Base-by-base conservation (phyloP, 2,888 invertebrate genomes). In the Phaonia tiefii region DNA sequence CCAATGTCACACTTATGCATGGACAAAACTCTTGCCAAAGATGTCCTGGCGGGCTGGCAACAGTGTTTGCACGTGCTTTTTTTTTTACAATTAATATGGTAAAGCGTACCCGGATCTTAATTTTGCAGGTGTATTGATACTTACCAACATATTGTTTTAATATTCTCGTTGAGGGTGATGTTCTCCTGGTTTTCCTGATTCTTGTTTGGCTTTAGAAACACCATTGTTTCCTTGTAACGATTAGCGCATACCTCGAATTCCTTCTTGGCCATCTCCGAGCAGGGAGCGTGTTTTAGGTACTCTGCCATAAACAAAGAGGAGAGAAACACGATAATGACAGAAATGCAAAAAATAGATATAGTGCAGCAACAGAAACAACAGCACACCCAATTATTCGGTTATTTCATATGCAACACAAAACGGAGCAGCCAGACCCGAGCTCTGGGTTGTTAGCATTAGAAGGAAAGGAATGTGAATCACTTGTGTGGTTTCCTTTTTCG, bases 171-270 rank as follows among this genome's bases (percentile, higher is more conserved):
- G 0, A 89, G 75, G 1, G 90, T 90, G 56, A 87, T 87, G 60
- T 90, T 90, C 80, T 89, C 89, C 71, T 87, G 87, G 46, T 82
- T 88, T 81, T 89, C 89, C 72, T 88, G 88, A 39, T 87, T 88
- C 74, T 86, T 88, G 60, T 87, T 88, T 26, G 89, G 89, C 82
- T 92, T 92, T 1, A 95, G 91, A 20, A 93, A 92, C 54, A 93
- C 93, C 87, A 95, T 92, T n/a, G 94, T 93, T 66, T 92, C 92
- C 86, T 95, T 94, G 86, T 96, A 96, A 75, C 92, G 93, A 85
- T 92, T 93, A 83, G 95, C 94, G 88, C 96, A 96, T 0, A 92
- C 91, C 87, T 96, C 95, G 86, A 96, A 95, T 84, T 96, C 94
- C 1, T 92, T 90, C 79, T 95, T 93, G 10, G 95, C 95, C 83